A percentile compares a stretch with the other conserved stretches of the same genome.
phyloP scores from a whole-genome alignment of 2,797 vertebrate species.

The Tympanoctomys barrerae region DNA sequence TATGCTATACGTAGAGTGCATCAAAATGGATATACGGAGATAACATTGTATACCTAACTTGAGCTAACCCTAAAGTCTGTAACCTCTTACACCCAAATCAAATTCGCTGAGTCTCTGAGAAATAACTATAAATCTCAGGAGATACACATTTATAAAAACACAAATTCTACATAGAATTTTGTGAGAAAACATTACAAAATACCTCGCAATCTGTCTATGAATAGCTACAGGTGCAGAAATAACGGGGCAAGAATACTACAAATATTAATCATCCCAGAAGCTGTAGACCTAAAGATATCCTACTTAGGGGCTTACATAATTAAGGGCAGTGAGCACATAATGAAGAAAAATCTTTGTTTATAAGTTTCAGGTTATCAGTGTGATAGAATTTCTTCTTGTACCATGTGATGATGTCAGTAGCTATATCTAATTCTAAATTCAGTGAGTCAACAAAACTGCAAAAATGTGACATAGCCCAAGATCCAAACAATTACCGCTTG shows the following conservation, averaged over 20 bases:
- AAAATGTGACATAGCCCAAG: neutral
- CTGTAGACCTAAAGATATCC: neutral
- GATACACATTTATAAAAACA: neutral
- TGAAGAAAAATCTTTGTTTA: neutral
- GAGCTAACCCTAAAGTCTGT: neutral
- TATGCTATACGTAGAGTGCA: neutral
- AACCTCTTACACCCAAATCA: neutral
- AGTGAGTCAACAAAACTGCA: neutral
- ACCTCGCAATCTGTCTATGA: neutral
- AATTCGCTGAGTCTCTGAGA: neutral
- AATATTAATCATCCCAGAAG: neutral
- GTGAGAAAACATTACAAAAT: neutral
- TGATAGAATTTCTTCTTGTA: neutral
- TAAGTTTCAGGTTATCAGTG: neutral
- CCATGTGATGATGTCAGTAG: neutral
- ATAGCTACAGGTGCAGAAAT: neutral
- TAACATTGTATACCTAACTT: neutral
- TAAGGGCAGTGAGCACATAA: neutral
- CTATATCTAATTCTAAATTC: neutral
- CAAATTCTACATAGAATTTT: conserved; percentile 37
- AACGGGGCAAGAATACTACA: neutral
- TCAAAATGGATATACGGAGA: neutral
- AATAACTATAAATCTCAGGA: neutral
- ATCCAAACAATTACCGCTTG: conserved; percentile 90
- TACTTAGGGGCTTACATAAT: neutral